Evolutionary conservation across 2,888 invertebrate species (phyloP).

Genomic region (Noctua janthina): DNA sequence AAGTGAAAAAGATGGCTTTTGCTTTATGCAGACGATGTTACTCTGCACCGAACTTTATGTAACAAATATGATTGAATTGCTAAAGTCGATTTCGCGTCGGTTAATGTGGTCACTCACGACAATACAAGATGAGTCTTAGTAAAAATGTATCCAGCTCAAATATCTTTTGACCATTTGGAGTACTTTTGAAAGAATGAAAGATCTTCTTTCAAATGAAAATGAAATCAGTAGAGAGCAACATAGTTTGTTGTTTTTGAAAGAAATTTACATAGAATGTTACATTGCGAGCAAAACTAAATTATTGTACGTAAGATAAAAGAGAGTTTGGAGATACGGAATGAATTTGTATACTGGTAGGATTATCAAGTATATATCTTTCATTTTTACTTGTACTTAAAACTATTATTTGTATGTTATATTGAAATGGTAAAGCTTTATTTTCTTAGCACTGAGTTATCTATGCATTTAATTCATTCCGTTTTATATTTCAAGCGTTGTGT

Average conservation of each 20-base stretch:
- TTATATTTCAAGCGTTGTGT: conserved; percentile 68
- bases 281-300: conserved; percentile 41
- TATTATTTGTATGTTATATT: conserved; percentile 43
- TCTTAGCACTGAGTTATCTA: conserved; percentile 54
- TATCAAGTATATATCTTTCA: conserved; percentile 38
- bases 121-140: not conserved
- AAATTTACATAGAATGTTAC: conserved; percentile 11
- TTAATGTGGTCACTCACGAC: not conserved
- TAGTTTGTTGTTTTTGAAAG: not conserved
- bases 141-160: conserved; percentile 1
- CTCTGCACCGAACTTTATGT: not conserved
- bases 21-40: not conserved
- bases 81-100: not conserved
- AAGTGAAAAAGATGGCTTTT: not conserved
- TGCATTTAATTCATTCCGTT: conserved; percentile 72
- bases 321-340: conserved; percentile 50
- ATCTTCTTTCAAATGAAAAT: not conserved
- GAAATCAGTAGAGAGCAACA: not conserved
- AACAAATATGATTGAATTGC: not conserved
- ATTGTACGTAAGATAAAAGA: conserved; percentile 43
- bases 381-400: conserved; percentile 56
- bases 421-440: conserved; percentile 34
- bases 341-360: conserved; percentile 63
- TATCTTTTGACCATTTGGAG: not conserved
- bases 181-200: not conserved